These are phyloP conservation scores for Anthopleura sola DNA, from an alignment of 64 coral and sea anemone genomes.

Conservation along the genomic window DNA sequence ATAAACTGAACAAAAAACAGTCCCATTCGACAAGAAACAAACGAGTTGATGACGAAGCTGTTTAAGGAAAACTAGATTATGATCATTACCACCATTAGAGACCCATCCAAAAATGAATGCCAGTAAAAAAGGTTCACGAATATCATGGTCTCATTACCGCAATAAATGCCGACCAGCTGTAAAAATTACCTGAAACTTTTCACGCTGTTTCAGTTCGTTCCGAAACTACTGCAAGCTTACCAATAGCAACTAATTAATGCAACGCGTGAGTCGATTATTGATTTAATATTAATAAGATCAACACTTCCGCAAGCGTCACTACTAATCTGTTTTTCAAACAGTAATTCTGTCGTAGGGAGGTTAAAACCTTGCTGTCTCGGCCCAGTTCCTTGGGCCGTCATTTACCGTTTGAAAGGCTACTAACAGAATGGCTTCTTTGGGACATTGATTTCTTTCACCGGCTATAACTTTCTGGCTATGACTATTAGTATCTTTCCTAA, in stretches of 20 bases:
- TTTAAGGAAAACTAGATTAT: too few species aligned
- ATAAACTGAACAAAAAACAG: too few species aligned
- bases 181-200: neutral
- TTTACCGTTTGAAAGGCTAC: neutral
- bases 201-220: neutral
- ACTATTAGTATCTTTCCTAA: neutral
- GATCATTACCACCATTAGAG: too few species aligned
- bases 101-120: too few species aligned
- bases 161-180: neutral
- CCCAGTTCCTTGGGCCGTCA: neutral
- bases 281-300: conserved; percentile 18
- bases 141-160: neutral
- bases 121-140: neutral
- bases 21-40: too few species aligned
- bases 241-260: neutral
- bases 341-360: neutral
- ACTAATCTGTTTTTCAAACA: conserved; percentile 28
- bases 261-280: conserved; percentile 10
- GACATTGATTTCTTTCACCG: too few species aligned
- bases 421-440: neutral
- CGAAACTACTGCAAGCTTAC: neutral
- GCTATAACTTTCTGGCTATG: too few species aligned
- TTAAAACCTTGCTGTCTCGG: neutral
- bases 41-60: too few species aligned
- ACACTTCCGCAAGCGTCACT: conserved; percentile 13